These are phyloP conservation scores for Sorex fumeus DNA, from an alignment of 2,113 vertebrate species.

Conservation along the genomic window DNA sequence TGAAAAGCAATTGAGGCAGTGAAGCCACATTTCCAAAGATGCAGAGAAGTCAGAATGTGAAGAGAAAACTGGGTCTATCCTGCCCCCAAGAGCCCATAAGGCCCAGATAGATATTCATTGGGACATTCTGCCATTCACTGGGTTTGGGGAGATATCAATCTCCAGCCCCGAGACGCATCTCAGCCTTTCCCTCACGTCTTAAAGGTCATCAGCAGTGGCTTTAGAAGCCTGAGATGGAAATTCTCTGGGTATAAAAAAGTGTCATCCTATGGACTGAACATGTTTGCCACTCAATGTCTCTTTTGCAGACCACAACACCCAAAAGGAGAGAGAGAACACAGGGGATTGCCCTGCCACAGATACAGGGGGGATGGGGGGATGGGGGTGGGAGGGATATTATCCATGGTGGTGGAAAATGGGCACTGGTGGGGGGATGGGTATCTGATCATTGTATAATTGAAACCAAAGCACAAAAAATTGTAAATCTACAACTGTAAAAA, in stretches of 20 bases:
- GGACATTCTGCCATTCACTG: not conserved
- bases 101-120: not conserved
- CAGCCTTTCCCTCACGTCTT: not conserved
- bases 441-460: too few relatives aligned
- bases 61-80: not conserved
- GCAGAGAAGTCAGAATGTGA: not conserved
- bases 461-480: too few relatives aligned
- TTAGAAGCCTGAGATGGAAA: not conserved
- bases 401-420: too few relatives aligned
- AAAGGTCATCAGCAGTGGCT: not conserved
- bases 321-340: too few relatives aligned
- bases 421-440: too few relatives aligned
- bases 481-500: too few relatives aligned
- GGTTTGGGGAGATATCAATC: not conserved
- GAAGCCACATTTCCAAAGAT: not conserved
- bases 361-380: too few relatives aligned
- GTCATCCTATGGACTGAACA: too few relatives aligned
- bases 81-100: not conserved
- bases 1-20: not conserved
- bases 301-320: too few relatives aligned
- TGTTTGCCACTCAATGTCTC: too few relatives aligned
- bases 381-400: too few relatives aligned
- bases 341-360: too few relatives aligned
- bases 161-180: not conserved
- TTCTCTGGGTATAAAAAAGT: not conserved